Percentiles rank a stretch among this genome's conserved stretches.
These are phyloP conservation scores for Zapus hudsonius DNA, from an alignment of 2,113 vertebrate genomes.

Conservation along the genomic window DNA sequence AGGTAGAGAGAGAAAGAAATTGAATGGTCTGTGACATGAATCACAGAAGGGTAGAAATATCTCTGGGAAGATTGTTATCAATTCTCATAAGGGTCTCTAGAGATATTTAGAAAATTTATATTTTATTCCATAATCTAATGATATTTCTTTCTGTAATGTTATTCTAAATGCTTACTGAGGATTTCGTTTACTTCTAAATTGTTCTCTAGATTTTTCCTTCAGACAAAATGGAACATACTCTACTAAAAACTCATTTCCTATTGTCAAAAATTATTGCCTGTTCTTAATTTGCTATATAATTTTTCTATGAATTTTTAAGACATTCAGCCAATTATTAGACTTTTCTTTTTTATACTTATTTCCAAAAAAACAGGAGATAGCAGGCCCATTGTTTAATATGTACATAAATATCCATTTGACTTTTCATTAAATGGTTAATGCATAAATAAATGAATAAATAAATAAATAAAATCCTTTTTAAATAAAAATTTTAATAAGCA, in stretches of 20 bases:
- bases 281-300: neutral
- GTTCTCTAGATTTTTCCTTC: neutral
- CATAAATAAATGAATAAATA: no score
- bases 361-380: neutral
- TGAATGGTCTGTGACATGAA: neutral
- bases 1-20: slow-evolving; percentile 21
- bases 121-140: neutral
- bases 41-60: neutral
- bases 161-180: neutral
- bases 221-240: slow-evolving; percentile 12
- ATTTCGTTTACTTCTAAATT: slow-evolving; percentile 23
- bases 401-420: neutral
- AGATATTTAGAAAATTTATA: slow-evolving; percentile 25
- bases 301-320: neutral
- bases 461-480: neutral
- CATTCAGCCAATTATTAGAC: neutral
- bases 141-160: neutral
- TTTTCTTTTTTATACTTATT: neutral
- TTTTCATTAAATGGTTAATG: no score
- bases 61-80: slow-evolving; percentile 19
- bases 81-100: slow-evolving; percentile 51
- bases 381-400: slow-evolving; percentile 2
- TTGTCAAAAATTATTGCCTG: slow-evolving; percentile 7
- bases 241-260: slow-evolving; percentile 37
- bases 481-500: neutral